Conservation (phyloP, 1,140 invertebrate species). For the Heterodera carotae region DNA sequence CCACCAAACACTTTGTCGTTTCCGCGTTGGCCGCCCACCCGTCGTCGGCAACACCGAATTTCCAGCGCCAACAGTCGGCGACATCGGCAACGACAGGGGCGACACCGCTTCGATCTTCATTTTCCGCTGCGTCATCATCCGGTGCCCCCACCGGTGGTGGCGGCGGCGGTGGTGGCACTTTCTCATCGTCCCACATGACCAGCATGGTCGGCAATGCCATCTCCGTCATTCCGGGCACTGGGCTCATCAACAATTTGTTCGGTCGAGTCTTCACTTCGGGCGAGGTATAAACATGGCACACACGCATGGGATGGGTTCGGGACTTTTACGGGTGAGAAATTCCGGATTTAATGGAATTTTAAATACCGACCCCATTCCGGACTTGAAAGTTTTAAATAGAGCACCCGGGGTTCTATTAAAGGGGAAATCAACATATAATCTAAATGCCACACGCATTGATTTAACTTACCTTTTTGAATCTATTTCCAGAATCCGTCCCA, state of each 20-base stretch:
- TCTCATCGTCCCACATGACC: conserved; percentile 41
- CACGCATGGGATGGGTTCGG: no score
- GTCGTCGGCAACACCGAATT: background rate
- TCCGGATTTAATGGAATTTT: no score
- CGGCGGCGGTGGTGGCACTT: conserved; percentile 66
- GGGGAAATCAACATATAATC: background rate
- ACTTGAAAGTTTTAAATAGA: no score
- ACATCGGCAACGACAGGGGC: conserved; percentile 26
- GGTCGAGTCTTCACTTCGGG: conserved; percentile 49
- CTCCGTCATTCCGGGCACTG: conserved; percentile 58
- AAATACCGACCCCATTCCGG: no score
- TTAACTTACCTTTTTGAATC: background rate
- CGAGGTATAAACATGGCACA: conserved; percentile 22
- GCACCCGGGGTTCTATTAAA: background rate
- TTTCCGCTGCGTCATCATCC: background rate
- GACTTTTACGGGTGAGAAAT: no score
- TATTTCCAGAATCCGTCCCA: conserved; percentile 31
- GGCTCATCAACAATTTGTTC: conserved; percentile 77
- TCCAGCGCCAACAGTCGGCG: background rate
- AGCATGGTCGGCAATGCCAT: conserved; percentile 58
- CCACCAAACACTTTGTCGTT: background rate
- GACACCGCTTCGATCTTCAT: background rate
- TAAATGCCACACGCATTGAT: background rate
- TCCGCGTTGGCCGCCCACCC: conserved; percentile 16
- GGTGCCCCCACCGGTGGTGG: conserved; percentile 40